Evolutionary conservation across 2,113 vertebrate species (phyloP).

Genomic region (Glaucidium brasilianum): DNA sequence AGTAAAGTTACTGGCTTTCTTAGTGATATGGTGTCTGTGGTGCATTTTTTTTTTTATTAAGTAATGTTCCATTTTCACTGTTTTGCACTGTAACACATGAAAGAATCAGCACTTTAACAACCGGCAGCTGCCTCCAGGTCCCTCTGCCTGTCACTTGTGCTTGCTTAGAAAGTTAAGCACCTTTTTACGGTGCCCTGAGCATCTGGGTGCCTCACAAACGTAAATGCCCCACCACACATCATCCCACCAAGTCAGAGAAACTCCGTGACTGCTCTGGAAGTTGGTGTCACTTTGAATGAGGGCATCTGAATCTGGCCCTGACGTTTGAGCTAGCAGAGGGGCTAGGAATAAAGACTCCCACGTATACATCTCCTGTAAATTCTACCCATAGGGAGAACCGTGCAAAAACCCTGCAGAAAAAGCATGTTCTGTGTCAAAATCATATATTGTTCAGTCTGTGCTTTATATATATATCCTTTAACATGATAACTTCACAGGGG

Average conservation of each 20-base stretch:
- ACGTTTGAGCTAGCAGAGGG: background rate
- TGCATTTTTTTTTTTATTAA: constrained; percentile 87
- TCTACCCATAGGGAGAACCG: background rate
- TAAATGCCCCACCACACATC: background rate
- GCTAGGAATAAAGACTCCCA: background rate
- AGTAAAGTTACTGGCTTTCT: constrained; percentile 99
- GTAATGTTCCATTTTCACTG: constrained; percentile 25
- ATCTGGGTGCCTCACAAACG: background rate
- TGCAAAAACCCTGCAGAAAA: background rate
- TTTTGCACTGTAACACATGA: background rate
- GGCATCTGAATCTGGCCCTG: background rate
- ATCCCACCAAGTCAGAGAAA: background rate
- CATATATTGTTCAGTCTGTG: fast-evolving
- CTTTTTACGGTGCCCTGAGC: background rate
- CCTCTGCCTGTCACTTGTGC: background rate
- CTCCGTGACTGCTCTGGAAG: background rate
- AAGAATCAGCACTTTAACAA: background rate
- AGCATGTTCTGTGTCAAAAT: background rate
- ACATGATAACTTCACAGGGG: background rate
- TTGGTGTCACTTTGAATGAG: background rate
- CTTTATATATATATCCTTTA: background rate
- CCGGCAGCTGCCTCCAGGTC: background rate
- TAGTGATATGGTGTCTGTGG: constrained; percentile 89
- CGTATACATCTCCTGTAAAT: background rate
- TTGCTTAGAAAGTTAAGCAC: background rate